Conservation (phyloP, 2,797 vertebrate species). For the Catamblyrhynchus diadema region DNA sequence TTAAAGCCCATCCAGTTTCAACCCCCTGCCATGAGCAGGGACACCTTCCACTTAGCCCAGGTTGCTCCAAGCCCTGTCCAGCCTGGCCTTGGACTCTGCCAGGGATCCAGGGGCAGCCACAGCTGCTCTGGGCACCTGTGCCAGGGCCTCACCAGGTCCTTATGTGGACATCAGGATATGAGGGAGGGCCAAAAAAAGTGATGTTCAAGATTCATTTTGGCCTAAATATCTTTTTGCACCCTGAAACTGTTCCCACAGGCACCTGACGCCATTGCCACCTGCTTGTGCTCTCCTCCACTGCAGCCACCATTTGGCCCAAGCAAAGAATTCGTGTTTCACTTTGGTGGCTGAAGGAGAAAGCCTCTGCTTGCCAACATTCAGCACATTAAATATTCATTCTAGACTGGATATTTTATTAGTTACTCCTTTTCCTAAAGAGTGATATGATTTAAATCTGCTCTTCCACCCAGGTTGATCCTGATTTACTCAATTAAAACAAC, state of each 20-base stretch:
- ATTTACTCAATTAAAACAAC: background rate
- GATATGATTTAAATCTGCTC: background rate
- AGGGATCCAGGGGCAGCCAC: background rate
- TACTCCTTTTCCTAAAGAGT: background rate
- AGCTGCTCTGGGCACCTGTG: background rate
- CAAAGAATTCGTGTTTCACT: background rate
- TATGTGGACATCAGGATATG: no score
- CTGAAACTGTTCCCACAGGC: background rate
- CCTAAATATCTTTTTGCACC: background rate
- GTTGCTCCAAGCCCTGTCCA: accelerated
- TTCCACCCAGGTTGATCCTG: background rate
- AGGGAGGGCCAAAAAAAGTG: background rate
- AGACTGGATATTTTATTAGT: background rate
- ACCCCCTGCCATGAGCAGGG: background rate
- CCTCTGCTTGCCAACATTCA: background rate
- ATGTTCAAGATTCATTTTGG: background rate
- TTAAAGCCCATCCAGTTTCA: background rate
- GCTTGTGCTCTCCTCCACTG: accelerated
- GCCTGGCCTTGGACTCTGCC: accelerated
- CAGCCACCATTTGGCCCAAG: accelerated
- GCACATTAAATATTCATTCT: background rate
- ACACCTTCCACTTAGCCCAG: background rate
- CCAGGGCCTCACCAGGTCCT: background rate
- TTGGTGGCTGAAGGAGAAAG: background rate
- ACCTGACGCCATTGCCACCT: background rate